These are phyloP conservation scores for Torymus tubicola DNA, from an alignment of 2,888 invertebrate species.

Conservation along the genomic window DNA sequence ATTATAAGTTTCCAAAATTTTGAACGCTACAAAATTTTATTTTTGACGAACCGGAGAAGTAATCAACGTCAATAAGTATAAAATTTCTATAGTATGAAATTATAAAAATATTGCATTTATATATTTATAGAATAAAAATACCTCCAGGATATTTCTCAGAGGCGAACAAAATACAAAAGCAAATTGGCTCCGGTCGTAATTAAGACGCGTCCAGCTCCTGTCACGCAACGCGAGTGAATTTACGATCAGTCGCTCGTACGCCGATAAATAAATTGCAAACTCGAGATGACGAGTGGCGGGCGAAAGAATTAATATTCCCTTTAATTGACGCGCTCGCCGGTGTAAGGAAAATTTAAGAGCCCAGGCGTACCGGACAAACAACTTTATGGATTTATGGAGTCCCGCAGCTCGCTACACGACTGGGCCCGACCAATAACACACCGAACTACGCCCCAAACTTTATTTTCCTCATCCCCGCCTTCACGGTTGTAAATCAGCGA, in stretches of 20 bases:
- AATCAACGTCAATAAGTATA: too few relatives aligned
- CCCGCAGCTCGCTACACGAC: background rate
- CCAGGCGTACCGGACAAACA: slow-evolving; percentile 34
- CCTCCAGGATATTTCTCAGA: too few relatives aligned
- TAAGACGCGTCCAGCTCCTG: background rate
- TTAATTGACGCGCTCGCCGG: slow-evolving; percentile 32
- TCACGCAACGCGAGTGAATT: background rate
- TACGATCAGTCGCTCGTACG: background rate
- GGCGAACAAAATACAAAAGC: background rate
- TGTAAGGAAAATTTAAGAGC: slow-evolving; percentile 25
- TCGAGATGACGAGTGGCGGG: slow-evolving; percentile 2
- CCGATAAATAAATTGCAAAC: slow-evolving; percentile 23
- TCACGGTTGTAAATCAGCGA: slow-evolving; percentile 61
- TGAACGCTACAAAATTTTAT: too few relatives aligned
- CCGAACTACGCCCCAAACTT: slow-evolving; percentile 2
- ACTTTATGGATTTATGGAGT: slow-evolving; percentile 51
- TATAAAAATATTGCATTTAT: too few relatives aligned
- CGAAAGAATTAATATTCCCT: slow-evolving; percentile 37
- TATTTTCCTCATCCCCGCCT: too few relatives aligned
- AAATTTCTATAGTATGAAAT: too few relatives aligned
- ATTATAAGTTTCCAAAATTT: too few relatives aligned
- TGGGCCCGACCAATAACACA: slow-evolving; percentile 25
- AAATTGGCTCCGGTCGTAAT: slow-evolving; percentile 5
- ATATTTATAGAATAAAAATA: too few relatives aligned
- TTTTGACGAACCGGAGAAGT: too few relatives aligned